A percentile compares a stretch with the other conserved stretches of the same genome.
phyloP scores from a whole-genome alignment of 2,888 invertebrate genomes.

The Ectobius pallidus region DNA sequence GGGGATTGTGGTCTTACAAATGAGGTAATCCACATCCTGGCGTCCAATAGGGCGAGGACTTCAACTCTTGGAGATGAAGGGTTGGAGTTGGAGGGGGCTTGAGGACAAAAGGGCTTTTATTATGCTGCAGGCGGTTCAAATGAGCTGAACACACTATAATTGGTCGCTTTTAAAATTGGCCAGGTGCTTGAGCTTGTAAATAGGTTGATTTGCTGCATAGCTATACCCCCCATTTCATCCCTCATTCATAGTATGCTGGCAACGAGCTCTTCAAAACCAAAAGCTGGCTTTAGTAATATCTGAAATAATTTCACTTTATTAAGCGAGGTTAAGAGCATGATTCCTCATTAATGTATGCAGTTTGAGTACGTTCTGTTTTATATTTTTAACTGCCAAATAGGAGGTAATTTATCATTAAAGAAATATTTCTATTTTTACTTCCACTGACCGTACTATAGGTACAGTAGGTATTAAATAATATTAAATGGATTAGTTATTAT shows the following conservation, averaged over 20 bases:
- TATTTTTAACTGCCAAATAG: too few species aligned
- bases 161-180: conserved; percentile 28
- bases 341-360: too few species aligned
- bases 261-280: too few species aligned
- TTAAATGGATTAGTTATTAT: too few species aligned
- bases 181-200: conserved; percentile 16
- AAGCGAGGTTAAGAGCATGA: too few species aligned
- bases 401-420: too few species aligned
- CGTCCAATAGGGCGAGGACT: conserved; percentile 20
- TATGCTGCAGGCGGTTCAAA: background rate
- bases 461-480: too few species aligned
- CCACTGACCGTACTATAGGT: too few species aligned
- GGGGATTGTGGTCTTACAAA: background rate
- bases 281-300: too few species aligned
- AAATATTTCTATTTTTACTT: too few species aligned
- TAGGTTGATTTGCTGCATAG: background rate
- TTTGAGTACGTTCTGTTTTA: too few species aligned
- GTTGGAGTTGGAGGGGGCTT: conserved; percentile 6
- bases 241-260: background rate
- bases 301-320: too few species aligned
- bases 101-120: background rate
- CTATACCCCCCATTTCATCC: background rate
- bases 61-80: background rate
- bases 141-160: background rate
- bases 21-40: background rate